These are phyloP conservation scores for Macrobrachium rosenbergii DNA, from an alignment of 1,140 invertebrate genomes.

Conservation along the genomic window DNA sequence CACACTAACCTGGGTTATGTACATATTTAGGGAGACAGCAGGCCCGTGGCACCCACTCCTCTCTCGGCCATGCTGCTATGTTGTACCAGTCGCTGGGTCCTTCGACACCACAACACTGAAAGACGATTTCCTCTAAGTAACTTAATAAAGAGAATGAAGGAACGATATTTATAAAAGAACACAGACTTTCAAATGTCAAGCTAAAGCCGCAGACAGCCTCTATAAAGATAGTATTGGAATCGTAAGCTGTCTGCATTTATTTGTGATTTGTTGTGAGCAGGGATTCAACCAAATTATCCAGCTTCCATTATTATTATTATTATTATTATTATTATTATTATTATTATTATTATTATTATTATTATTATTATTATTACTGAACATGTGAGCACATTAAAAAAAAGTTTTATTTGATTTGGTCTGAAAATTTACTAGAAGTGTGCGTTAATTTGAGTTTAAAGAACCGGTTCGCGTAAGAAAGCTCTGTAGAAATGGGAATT, in stretches of 20 bases:
- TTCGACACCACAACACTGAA: constrained; percentile 87
- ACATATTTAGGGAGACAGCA: constrained; percentile 78
- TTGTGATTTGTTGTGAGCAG: neutral
- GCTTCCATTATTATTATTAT: too few species aligned
- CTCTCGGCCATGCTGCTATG: constrained; percentile 82
- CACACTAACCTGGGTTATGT: constrained; percentile 25
- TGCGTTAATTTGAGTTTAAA: too few species aligned
- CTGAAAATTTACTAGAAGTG: too few species aligned
- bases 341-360: too few species aligned
- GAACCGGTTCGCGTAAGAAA: too few species aligned
- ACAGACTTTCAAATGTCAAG: too few species aligned
- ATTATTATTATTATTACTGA: too few species aligned
- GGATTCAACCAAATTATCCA: neutral
- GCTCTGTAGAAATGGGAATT: too few species aligned
- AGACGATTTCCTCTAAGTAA: constrained; percentile 71
- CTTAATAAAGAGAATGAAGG: neutral
- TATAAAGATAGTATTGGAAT: neutral
- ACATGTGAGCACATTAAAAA: too few species aligned
- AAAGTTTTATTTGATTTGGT: too few species aligned
- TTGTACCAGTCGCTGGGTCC: constrained; percentile 87
- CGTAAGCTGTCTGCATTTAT: too few species aligned
- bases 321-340: too few species aligned
- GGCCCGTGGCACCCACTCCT: constrained; percentile 82
- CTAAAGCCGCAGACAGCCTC: neutral
- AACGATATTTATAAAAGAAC: neutral